phyloP scores from a whole-genome alignment of 2,113 vertebrate genomes.

The Solea senegalensis region DNA sequence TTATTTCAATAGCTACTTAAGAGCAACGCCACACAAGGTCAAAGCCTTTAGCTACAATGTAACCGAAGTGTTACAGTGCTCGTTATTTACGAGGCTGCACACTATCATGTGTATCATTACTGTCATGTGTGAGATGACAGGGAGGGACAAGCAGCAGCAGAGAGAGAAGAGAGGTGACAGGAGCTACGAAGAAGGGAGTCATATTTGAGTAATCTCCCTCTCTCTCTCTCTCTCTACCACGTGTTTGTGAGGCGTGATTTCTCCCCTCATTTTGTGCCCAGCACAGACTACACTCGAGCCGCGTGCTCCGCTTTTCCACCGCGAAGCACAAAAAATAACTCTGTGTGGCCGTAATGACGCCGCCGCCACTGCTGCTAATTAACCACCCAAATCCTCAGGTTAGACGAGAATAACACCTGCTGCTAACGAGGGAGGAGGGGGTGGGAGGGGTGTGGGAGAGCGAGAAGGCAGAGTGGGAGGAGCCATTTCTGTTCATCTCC shows the following conservation, averaged over 20 bases:
- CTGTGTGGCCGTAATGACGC: conserved; percentile 41
- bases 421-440: conserved; percentile 63
- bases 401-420: conserved; percentile 81
- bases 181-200: conserved; percentile 46
- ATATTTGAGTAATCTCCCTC: conserved; percentile 73
- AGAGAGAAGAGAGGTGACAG: conserved; percentile 19
- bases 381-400: conserved; percentile 71
- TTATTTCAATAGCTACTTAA: conserved; percentile 47
- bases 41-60: conserved; percentile 62
- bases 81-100: conserved; percentile 33
- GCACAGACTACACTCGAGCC: conserved; percentile 45
- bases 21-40: conserved; percentile 81
- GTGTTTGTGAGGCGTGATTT: conserved; percentile 79
- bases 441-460: conserved; percentile 1
- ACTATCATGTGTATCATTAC: background rate
- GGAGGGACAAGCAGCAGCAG: conserved; percentile 31
- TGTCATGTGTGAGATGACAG: no score
- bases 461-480: conserved; percentile 64
- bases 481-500: conserved; percentile 57
- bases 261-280: conserved; percentile 52
- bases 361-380: conserved; percentile 49
- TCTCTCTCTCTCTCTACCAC: conserved; percentile 64
- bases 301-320: conserved; percentile 44
- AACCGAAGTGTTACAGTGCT: conserved; percentile 36
- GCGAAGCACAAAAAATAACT: conserved; percentile 47